A percentile compares a stretch with the other conserved stretches of the same genome.
Conservation (phyloP, 1,140 invertebrate genomes). For the Uloborus diversus region DNA sequence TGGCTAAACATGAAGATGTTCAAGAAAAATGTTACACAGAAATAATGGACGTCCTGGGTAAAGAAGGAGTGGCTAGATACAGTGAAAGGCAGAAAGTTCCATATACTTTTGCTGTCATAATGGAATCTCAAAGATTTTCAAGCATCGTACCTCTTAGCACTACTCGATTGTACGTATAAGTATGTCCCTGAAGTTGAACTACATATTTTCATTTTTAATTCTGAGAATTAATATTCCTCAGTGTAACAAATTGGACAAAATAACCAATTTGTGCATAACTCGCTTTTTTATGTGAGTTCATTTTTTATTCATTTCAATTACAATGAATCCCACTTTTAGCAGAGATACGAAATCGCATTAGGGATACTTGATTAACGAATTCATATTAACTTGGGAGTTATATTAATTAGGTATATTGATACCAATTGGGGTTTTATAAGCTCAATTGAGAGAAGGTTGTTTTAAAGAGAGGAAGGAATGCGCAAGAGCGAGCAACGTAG, state of each 20-base stretch:
- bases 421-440: too few relatives aligned
- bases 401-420: too few relatives aligned
- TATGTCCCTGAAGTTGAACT: too few relatives aligned
- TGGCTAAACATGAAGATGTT: slow-evolving; percentile 24
- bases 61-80: slow-evolving; percentile 56
- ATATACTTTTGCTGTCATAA: slow-evolving; percentile 60
- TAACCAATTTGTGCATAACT: neutral
- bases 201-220: neutral
- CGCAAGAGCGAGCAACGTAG: too few relatives aligned
- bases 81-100: slow-evolving; percentile 59
- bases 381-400: too few relatives aligned
- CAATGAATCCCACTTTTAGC: too few relatives aligned
- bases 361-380: too few relatives aligned
- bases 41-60: slow-evolving; percentile 59
- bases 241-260: neutral
- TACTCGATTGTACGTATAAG: slow-evolving; percentile 22
- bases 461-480: too few relatives aligned
- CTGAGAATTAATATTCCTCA: neutral
- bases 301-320: too few relatives aligned
- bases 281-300: neutral
- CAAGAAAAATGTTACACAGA: slow-evolving; percentile 58
- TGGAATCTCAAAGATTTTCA: slow-evolving; percentile 58
- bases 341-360: too few relatives aligned
- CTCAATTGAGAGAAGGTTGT: too few relatives aligned
- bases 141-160: slow-evolving; percentile 57